phyloP scores from a whole-genome alignment of 2,113 vertebrate genomes.

The Daubentonia madagascariensis region DNA sequence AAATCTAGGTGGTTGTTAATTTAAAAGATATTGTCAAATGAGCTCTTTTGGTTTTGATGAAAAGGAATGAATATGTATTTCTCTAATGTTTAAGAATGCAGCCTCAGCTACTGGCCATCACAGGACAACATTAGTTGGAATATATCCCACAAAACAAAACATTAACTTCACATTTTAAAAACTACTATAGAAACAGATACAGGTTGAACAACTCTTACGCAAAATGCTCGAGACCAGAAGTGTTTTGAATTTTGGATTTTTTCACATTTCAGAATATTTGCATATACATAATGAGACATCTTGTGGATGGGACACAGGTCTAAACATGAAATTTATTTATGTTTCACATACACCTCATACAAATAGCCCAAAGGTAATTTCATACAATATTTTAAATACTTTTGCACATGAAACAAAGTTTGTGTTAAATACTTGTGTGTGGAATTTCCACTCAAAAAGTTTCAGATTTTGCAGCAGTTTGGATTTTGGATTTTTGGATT shows the following conservation, averaged over 20 bases:
- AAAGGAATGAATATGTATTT: background rate
- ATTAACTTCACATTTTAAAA: constrained; percentile 14
- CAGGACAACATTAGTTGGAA: background rate
- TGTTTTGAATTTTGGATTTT: background rate
- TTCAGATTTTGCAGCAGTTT: background rate
- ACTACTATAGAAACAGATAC: background rate
- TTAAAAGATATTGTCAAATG: background rate
- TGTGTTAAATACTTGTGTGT: background rate
- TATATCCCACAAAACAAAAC: background rate
- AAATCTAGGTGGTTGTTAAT: background rate
- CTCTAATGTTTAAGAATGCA: background rate
- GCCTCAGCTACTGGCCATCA: background rate
- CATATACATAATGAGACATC: background rate
- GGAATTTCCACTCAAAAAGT: background rate
- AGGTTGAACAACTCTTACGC: background rate
- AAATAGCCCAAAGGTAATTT: background rate
- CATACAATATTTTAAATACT: background rate
- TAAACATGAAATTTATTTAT: background rate
- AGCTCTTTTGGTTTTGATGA: background rate
- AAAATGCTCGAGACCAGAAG: background rate
- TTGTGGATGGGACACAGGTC: background rate
- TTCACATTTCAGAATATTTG: background rate
- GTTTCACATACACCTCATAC: background rate
- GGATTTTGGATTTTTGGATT: background rate
- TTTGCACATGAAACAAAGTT: background rate